Base-by-base conservation (phyloP, 92 coral and sea anemone species). In the Virgularia gustaviana region DNA sequence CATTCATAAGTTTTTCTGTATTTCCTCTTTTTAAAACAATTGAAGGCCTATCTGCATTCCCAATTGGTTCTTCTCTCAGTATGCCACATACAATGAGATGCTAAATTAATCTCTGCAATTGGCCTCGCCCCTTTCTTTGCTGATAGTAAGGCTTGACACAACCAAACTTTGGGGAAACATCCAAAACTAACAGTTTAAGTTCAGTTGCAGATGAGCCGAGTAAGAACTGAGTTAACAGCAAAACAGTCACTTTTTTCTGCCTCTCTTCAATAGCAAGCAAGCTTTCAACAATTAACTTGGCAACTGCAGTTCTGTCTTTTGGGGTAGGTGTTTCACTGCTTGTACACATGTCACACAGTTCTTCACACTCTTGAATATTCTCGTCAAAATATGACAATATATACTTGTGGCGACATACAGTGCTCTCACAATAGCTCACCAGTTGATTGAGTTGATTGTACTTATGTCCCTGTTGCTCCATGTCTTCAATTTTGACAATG, bases 181-280 rank as follows among this genome's bases (percentile, higher is more conserved):
- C 71, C 23, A 71, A 53, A 16, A 62, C 55, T 49, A 28, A 67
- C 32, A 71, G 24, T 70, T 67, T 27, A 22, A 79, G 73, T 62
- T 57, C 83, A 30, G 83, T 54, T 57, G 83, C 73, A 13, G 58
- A 75, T 56, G 78, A 79, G 37, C 83, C 83, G 53, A 58, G 56
- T 13, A 79, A 61, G 71, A 71, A 54, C 45, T 71, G 83, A 36
- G 83, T 43, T 7, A 79, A 42, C 62, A 68, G 59, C 43, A 60
- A 44, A 24, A 79, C 78, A 70, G 70, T 68, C 27, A 57, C 70
- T 24, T 79, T 79, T 29, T 60, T 34, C 44, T 55, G 52, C 36
- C 70, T 49, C 15, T 64, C 49, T 23, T 70, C 62, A 64, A 79
- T 71, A 60, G 73, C 70, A 56, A 41, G 56, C 27, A 70, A 37